These are phyloP conservation scores for Saguinus imperator DNA, from an alignment of 2,113 vertebrate species.

Conservation along the genomic window DNA sequence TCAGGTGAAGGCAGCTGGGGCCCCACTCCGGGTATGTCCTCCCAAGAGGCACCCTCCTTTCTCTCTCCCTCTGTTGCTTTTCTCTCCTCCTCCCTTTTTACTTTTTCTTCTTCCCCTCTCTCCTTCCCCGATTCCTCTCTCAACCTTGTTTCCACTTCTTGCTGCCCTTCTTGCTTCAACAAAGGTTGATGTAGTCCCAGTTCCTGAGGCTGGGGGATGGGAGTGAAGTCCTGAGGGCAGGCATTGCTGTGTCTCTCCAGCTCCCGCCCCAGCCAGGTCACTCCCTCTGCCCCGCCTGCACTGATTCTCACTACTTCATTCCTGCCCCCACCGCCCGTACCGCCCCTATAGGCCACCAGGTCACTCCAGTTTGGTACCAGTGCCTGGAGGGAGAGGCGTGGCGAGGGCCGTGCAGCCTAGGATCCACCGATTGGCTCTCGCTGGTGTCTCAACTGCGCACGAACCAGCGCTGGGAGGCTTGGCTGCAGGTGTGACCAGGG, in stretches of 20 bases:
- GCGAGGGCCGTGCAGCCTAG: rapidly evolving
- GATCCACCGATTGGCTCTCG: no score
- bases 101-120: background rate
- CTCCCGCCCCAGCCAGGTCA: background rate
- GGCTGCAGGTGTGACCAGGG: conserved; percentile 32
- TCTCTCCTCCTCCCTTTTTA: no score
- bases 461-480: conserved; percentile 58
- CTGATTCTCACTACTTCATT: background rate
- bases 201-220: no score
- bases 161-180: rapidly evolving
- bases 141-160: background rate
- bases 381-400: rapidly evolving
- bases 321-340: no score
- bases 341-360: no score
- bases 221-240: rapidly evolving
- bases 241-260: no score
- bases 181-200: rapidly evolving
- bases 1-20: rapidly evolving
- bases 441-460: background rate
- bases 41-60: rapidly evolving
- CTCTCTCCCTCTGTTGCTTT: no score
- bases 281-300: background rate
- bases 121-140: no score
- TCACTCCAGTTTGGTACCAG: background rate
- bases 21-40: rapidly evolving